These are phyloP conservation scores for Papilio xuthus DNA, from an alignment of 1,140 invertebrate genomes.

Conservation along the genomic window DNA sequence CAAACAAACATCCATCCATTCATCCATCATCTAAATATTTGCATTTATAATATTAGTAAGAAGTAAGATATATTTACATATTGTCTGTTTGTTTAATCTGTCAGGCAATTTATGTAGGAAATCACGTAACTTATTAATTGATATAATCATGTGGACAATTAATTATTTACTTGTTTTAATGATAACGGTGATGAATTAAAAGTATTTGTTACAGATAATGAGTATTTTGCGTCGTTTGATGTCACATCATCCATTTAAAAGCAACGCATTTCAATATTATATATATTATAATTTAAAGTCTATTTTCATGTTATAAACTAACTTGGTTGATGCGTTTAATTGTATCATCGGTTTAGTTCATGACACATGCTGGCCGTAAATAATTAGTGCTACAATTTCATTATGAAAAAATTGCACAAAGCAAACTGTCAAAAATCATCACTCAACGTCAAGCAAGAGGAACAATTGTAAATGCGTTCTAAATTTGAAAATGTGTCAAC, in stretches of 20 bases:
- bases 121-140: slow-evolving; percentile 31
- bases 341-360: neutral
- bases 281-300: no score
- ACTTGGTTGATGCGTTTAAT: neutral
- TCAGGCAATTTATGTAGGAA: slow-evolving; percentile 27
- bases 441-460: neutral
- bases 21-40: no score
- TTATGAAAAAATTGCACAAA: neutral
- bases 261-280: no score
- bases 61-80: neutral
- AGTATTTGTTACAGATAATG: neutral
- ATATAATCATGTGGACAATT: slow-evolving; percentile 29
- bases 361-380: neutral
- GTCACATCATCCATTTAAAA: neutral
- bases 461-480: slow-evolving; percentile 30
- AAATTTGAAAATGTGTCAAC: slow-evolving; percentile 37
- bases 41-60: no score
- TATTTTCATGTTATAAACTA: no score
- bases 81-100: slow-evolving; percentile 20
- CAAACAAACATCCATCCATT: no score
- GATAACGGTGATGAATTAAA: neutral
- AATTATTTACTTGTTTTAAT: slow-evolving; percentile 15
- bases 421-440: slow-evolving; percentile 3
- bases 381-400: neutral
- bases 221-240: neutral